Evolutionary conservation across 2,113 vertebrate species (phyloP).

Genomic region (Marcusenius ussheri): DNA sequence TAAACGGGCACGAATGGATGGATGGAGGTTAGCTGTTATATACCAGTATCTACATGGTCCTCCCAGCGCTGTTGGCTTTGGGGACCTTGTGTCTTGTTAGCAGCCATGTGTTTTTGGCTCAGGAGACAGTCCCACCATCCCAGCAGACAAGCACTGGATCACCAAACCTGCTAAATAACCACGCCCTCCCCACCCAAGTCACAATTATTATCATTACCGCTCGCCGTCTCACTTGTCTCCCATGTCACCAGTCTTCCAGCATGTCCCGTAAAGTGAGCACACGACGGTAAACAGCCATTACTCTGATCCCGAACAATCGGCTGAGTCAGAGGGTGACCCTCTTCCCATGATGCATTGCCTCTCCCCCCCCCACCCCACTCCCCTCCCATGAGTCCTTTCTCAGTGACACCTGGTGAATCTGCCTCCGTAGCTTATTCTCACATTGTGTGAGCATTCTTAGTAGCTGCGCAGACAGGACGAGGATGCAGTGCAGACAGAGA

Average conservation of each 20-base stretch:
- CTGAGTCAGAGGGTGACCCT: not conserved
- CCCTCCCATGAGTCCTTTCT: not conserved
- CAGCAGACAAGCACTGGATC: not conserved
- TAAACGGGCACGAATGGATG: not conserved
- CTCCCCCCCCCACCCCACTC: not conserved
- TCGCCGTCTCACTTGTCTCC: not conserved
- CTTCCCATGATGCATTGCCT: constrained; percentile 4
- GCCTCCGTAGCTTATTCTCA: not conserved
- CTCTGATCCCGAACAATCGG: not conserved
- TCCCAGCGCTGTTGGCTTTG: not conserved
- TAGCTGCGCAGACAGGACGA: not conserved
- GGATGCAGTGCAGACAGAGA: not conserved
- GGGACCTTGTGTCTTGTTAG: not conserved
- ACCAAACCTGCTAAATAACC: not conserved
- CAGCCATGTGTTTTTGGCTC: not conserved
- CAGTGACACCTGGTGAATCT: not conserved
- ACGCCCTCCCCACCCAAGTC: not conserved
- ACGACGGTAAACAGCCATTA: constrained; percentile 14
- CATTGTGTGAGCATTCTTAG: not conserved
- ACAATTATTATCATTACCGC: not conserved
- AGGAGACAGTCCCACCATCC: not conserved
- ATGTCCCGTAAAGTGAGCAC: not conserved
- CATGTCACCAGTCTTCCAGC: not conserved
- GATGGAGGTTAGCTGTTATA: not conserved
- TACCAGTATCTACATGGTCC: not conserved